Evolutionary conservation across 2,797 vertebrate species (phyloP).

Genomic region (Anomalospiza imberbis): DNA sequence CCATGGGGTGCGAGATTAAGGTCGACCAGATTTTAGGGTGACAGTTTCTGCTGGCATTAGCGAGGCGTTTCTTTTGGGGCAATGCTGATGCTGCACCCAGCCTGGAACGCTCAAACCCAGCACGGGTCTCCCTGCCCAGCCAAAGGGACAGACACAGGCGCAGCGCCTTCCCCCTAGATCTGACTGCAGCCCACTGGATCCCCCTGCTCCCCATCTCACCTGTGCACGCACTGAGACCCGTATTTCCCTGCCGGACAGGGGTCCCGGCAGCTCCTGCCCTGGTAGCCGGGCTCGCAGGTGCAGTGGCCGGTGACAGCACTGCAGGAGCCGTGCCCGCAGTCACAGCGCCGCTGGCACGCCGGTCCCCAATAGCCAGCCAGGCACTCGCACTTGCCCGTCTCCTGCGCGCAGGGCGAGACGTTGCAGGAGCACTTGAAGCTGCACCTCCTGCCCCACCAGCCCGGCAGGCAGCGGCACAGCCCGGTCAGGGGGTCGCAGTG

Average conservation of each 20-base stretch:
- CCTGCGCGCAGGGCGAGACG: conserved; percentile 81
- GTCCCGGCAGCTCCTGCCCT: conserved; percentile 76
- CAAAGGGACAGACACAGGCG: accelerated
- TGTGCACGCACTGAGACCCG: conserved; percentile 80
- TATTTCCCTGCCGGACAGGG: conserved; percentile 78
- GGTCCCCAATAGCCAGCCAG: conserved; percentile 79
- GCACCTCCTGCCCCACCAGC: conserved; percentile 87
- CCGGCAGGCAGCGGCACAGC: conserved; percentile 79
- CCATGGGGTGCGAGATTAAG: accelerated
- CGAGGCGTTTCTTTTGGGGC: background rate
- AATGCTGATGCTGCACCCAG: accelerated
- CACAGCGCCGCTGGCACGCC: conserved; percentile 78
- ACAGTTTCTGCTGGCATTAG: background rate
- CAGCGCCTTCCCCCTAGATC: accelerated
- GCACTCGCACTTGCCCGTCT: conserved; percentile 83
- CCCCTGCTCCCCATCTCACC: conserved; percentile 45
- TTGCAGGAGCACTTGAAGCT: conserved; percentile 79
- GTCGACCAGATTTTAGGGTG: accelerated
- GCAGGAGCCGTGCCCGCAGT: conserved; percentile 83
- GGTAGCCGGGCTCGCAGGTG: conserved; percentile 83
- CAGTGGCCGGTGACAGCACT: conserved; percentile 74
- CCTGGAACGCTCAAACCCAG: no score
- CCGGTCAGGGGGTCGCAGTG: conserved; percentile 82
- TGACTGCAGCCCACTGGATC: accelerated
- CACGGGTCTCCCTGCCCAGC: accelerated